These are phyloP conservation scores for Rhinogobius similis DNA, from an alignment of 2,113 vertebrate genomes.

Conservation along the genomic window DNA sequence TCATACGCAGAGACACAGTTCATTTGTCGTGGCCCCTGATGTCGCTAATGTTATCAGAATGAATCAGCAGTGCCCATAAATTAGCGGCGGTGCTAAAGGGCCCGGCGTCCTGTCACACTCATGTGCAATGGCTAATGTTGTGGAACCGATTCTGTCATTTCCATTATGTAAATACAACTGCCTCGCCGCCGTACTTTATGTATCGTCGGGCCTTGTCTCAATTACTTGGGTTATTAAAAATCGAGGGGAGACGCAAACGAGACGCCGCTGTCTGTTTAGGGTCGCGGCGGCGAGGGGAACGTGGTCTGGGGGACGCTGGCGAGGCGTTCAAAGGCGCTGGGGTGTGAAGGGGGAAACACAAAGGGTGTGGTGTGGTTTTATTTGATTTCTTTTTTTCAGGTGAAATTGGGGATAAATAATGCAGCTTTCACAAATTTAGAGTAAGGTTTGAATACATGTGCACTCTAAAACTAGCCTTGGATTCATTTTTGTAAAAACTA, in stretches of 20 bases:
- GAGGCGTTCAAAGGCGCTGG: constrained; percentile 40
- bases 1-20: too few species aligned
- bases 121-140: constrained; percentile 83
- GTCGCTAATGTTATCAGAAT: constrained; percentile 71
- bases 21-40: constrained; percentile 45
- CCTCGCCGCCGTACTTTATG: constrained; percentile 79
- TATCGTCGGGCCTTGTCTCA: constrained; percentile 78
- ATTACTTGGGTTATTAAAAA: constrained; percentile 82
- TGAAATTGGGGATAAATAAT: not conserved
- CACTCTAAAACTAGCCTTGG: too few species aligned
- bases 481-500: too few species aligned
- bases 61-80: constrained; percentile 77
- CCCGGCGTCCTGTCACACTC: constrained; percentile 59
- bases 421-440: too few species aligned
- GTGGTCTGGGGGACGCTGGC: constrained; percentile 63
- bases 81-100: constrained; percentile 54
- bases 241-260: constrained; percentile 73
- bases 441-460: too few species aligned
- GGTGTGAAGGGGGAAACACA: not conserved
- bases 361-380: not conserved
- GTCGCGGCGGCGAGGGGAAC: constrained; percentile 55
- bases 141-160: constrained; percentile 83
- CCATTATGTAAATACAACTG: constrained; percentile 86
- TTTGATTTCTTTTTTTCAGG: too few species aligned
- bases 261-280: constrained; percentile 62